Evolutionary conservation across 2,888 invertebrate genomes (phyloP), one percentile per base, ranked within the genome.

Genomic region (Dryocosmus kuriphilus): DNA sequence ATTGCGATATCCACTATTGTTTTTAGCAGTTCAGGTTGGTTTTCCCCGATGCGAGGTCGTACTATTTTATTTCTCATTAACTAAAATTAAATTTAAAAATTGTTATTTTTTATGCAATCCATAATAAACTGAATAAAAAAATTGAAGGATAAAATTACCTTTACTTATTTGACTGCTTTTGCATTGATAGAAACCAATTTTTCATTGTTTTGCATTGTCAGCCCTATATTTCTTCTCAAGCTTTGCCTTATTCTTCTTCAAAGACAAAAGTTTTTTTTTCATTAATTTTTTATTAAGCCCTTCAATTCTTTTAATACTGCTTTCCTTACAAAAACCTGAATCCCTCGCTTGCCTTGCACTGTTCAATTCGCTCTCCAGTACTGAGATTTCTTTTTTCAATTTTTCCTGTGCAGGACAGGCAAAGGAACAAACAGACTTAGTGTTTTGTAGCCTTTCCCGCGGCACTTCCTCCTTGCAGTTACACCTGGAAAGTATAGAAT

Each of bases 1-100:
- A 77, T 75, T 1, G 73, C 89, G 63, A 90, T 86, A 67, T 88
- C 88, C 32, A 83, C 79, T 55, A 88, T 88, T 30, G 87, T 80
- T 81, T 87, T 78, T 27, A 89, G 77, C 55, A 88, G 79, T 73
- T 76, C 82, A 60, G 87, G 85, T 81, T 88, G 86, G 62, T 85
- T 83, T 41, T 75, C 81, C 80, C 87, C 85, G 57, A 85, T 38
- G 57, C 84, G n/a, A 46, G 46, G 7, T 6, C n/a, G 46, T 7
- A 19, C 46, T 46, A 14, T 6, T 46, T 19, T 46, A 46, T 46
- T n/a, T 5, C 6, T 6, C 6, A 46, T 6, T 1, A 46, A 19
- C 46, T 46, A 7, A 46, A n/a, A 46, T 46, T 46, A 6, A n/a
- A n/a, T 46, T 19, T 1, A n/a, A 19, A n/a, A 46, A 46, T 19